Evolutionary conservation across 2,797 vertebrate species (phyloP).

Genomic region (Sorex maritimensis): DNA sequence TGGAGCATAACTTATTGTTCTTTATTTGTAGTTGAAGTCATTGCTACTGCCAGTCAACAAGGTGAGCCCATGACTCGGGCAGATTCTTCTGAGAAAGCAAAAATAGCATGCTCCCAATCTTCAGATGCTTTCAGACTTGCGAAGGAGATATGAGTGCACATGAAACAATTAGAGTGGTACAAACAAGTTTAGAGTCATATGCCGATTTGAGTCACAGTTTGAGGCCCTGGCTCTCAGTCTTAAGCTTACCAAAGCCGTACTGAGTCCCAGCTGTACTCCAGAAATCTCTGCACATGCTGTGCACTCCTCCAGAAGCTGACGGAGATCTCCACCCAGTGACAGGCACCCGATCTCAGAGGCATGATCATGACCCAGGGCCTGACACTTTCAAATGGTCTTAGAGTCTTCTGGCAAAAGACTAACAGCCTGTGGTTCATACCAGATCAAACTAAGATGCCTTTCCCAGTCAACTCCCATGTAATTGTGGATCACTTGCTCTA

Average conservation of each 20-base stretch:
- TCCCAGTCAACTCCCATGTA: neutral
- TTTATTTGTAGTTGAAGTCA: slow-evolving; percentile 68
- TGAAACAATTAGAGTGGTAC: slow-evolving; percentile 13
- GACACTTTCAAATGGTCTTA: slow-evolving; percentile 4
- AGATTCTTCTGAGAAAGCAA: slow-evolving; percentile 60
- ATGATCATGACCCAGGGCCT: neutral
- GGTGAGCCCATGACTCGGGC: slow-evolving; percentile 20
- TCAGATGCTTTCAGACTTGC: neutral
- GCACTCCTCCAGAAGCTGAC: neutral
- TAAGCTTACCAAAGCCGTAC: neutral
- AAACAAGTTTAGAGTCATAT: slow-evolving; percentile 2
- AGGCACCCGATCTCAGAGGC: neutral
- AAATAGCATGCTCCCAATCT: slow-evolving; percentile 64
- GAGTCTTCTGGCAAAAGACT: neutral
- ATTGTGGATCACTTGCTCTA: neutral
- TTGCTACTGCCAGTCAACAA: slow-evolving; percentile 34
- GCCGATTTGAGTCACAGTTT: slow-evolving; percentile 28
- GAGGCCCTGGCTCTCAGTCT: neutral
- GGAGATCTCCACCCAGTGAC: neutral
- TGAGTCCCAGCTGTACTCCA: neutral
- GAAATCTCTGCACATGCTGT: slow-evolving; percentile 5
- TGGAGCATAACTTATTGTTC: neutral
- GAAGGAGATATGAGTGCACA: neutral
- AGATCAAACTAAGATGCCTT: neutral
- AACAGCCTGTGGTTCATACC: neutral